Base-by-base conservation (phyloP, 2,113 vertebrate species). In the Falcunculus frontatus region DNA sequence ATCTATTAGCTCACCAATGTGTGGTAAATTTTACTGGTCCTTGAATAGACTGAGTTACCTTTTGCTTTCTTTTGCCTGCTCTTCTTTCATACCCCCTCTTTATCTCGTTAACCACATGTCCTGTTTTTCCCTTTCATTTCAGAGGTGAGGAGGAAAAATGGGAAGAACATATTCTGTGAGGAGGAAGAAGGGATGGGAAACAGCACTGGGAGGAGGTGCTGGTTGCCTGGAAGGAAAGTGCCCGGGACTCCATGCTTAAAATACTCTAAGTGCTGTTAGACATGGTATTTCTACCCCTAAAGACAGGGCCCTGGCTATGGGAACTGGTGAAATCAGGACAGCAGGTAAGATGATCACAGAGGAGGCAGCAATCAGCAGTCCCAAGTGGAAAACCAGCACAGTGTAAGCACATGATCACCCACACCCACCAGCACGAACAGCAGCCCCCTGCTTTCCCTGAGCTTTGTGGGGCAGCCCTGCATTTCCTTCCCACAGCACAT, bases 341-440 rank as follows among this genome's bases (percentile, higher is more conserved):
- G 55, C 70, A 87, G 64, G 32, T 33, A 35, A 47, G 49, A 79
- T 50, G 20, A 35, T 47, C 33, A 32, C 32, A 29, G 59, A 64
- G 30, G 10, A 53, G 67, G 55, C 18, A 47, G 23, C 0, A 11
- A 81, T 6, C 63, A 55, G 80, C 69, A 9, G 13, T 30, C 22
- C 5, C 2, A 44, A 23, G 30, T 3, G 44, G 37, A 63, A 78
- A 78, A 68, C 14, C 23, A 13, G 5, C 16, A 13, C 25, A 37
- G 20, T 1, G 19, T 12, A 41, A 62, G 46, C 5, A 13, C 16
- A 4, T 0, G 3, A 20, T 26, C 26, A 10, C 15, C 19, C 13
- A n/a, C n/a, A 41, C 3, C 30, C 37, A 46, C 2, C 30, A 37
- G 5, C 27, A 59, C 1, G 0, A 74, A 18, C 0, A 0, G 25